Evolutionary conservation across 2,113 vertebrate genomes (phyloP).

Genomic region (Agelaius tricolor): DNA sequence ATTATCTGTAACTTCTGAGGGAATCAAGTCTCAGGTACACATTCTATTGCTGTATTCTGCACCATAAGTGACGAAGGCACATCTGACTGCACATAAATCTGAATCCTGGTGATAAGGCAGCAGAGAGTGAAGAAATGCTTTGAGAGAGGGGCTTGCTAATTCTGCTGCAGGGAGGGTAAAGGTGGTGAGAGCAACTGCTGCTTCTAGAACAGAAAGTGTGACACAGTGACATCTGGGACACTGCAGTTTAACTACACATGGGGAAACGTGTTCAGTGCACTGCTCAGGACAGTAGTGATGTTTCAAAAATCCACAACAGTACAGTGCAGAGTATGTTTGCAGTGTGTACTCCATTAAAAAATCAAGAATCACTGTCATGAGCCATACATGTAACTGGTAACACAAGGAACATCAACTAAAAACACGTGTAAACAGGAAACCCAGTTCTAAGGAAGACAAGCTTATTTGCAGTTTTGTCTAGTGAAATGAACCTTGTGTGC

Average conservation of each 20-base stretch:
- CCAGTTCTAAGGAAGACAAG: neutral
- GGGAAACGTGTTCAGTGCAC: neutral
- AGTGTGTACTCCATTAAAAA: neutral
- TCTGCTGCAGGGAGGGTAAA: neutral
- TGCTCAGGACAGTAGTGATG: neutral
- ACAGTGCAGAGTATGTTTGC: neutral
- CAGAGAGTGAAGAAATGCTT: neutral
- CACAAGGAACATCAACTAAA: neutral
- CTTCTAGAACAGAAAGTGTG: accelerated
- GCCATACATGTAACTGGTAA: neutral
- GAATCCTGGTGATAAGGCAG: neutral
- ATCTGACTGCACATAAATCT: neutral
- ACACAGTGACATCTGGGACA: neutral
- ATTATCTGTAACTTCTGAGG: neutral
- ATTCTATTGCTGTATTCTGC: neutral
- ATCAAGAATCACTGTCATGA: neutral
- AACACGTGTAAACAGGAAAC: neutral
- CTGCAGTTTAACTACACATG: neutral
- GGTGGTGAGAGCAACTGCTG: neutral
- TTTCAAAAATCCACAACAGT: neutral
- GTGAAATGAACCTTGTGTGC: neutral
- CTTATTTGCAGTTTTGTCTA: neutral
- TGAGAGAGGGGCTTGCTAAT: neutral
- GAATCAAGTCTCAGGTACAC: neutral
- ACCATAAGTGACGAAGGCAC: neutral